These are phyloP conservation scores for Torymus auratus DNA, from an alignment of 2,888 invertebrate genomes.

Conservation along the genomic window DNA sequence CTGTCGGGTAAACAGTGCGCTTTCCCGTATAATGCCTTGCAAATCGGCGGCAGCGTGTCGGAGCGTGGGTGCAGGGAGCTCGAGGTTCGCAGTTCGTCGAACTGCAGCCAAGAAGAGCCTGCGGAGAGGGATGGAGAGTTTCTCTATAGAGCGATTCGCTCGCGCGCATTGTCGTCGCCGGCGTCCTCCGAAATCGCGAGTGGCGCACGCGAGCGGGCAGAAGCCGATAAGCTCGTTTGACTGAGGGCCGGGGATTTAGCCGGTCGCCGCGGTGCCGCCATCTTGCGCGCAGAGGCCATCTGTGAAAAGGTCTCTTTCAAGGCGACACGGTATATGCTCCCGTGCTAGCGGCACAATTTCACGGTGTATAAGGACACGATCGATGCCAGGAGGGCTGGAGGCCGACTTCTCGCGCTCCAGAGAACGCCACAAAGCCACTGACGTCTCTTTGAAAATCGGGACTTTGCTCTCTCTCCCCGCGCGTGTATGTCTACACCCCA, in stretches of 20 bases:
- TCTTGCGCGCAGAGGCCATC: neutral
- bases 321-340: neutral
- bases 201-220: neutral
- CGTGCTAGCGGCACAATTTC: conserved; percentile 15
- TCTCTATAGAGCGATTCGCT: neutral
- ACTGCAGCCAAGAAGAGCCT: too few species aligned
- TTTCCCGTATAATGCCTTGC: conserved; percentile 1
- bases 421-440: conserved; percentile 21
- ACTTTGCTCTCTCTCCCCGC: conserved; percentile 25
- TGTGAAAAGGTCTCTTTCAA: conserved; percentile 9
- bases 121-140: neutral
- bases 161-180: neutral
- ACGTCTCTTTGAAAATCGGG: conserved; percentile 52
- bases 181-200: neutral
- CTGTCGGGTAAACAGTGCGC: neutral
- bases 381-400: conserved; percentile 1
- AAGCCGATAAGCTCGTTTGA: conserved; percentile 49
- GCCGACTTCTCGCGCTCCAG: neutral
- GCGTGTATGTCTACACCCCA: neutral
- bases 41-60: conserved; percentile 22
- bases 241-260: conserved; percentile 11
- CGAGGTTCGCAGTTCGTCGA: too few species aligned
- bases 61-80: neutral
- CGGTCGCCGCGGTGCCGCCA: neutral
- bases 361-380: conserved; percentile 7